Base-by-base conservation (phyloP, 2,113 vertebrate genomes). In the Campylorhamphus procurvoides region DNA sequence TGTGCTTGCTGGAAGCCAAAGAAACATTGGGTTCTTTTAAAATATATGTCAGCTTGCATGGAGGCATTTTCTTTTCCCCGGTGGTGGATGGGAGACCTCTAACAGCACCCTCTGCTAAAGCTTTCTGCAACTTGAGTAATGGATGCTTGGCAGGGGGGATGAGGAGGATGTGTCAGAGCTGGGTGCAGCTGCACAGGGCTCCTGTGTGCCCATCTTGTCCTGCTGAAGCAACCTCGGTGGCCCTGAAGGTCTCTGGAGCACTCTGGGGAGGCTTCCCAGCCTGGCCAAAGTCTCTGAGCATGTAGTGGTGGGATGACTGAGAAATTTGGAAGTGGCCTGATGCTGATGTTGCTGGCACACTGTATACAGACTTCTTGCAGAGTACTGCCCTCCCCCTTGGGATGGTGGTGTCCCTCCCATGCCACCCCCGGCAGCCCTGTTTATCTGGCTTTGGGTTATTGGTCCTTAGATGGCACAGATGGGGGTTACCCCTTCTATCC, bases 131-230 rank as follows among this genome's bases (percentile, higher is more conserved):
- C 76, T 50, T 24, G 37, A 31, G 9, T 40, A 18, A 3, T 28
- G 22, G 7, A 14, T 63, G 33, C 29, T 39, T 37, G 44, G 24
- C 69, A 52, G 2, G 47, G 42, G n/a, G 63, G 33, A 10, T 23
- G 42, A 58, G 29, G 7, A 71, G n/a, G 31, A 7, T 58, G 10
- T 37, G 15, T n/a, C 27, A 31, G 50, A 83, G 28, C 52, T 62
- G 47, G 3, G 5, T 42, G 37, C 25, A 63, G 37, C 42, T 68
- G 27, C 3, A 1, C 42, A 55, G 62, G n/a, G 18, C 40, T 90
- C 14, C 18, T 0, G 0, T 1, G 1, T 60, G 59, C 49, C 49
- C 1, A 0, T 60, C 64, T 55, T 46, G 37, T 4, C 18, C 22
- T 2, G 3, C 27, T 44, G 53, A 63, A 47, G 42, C 49, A 35